Conservation (phyloP, 1,140 invertebrate genomes). For the Bilobella aurantiaca region DNA sequence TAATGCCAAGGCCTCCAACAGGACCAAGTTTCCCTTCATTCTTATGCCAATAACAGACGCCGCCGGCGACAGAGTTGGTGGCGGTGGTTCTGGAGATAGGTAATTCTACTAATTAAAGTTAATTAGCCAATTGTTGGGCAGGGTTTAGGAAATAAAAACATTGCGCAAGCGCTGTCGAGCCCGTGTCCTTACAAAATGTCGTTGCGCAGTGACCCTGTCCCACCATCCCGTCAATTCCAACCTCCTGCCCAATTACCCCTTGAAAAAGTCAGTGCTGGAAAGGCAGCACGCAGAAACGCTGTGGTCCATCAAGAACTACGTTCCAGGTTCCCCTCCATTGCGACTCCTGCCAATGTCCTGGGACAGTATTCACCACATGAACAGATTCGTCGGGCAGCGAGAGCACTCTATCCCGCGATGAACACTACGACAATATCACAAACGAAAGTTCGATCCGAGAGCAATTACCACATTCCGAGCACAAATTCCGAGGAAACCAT, state of each 20-base stretch:
- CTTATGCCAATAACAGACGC: background rate
- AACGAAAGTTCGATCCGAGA: background rate
- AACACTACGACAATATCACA: background rate
- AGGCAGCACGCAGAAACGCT: background rate
- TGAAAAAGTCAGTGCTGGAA: background rate
- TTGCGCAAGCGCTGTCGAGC: too few species aligned
- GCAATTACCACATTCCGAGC: background rate
- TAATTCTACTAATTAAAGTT: background rate
- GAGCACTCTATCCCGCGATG: background rate
- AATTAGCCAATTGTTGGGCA: background rate
- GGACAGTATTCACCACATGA: background rate
- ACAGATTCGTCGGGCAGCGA: background rate
- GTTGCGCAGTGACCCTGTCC: background rate
- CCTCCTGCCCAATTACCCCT: background rate
- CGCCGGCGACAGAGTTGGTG: background rate
- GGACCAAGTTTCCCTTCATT: background rate
- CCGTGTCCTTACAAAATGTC: background rate
- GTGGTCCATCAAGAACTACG: background rate
- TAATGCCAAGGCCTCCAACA: conserved; percentile 11
- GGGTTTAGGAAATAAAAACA: too few species aligned
- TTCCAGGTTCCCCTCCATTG: background rate
- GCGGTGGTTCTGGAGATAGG: background rate
- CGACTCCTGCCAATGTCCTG: background rate
- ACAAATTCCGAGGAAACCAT: background rate
- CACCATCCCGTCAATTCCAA: background rate